These are phyloP conservation scores for Hermaeophaga mercurialis DNA, from an alignment of 2,888 invertebrate species.

Conservation along the genomic window DNA sequence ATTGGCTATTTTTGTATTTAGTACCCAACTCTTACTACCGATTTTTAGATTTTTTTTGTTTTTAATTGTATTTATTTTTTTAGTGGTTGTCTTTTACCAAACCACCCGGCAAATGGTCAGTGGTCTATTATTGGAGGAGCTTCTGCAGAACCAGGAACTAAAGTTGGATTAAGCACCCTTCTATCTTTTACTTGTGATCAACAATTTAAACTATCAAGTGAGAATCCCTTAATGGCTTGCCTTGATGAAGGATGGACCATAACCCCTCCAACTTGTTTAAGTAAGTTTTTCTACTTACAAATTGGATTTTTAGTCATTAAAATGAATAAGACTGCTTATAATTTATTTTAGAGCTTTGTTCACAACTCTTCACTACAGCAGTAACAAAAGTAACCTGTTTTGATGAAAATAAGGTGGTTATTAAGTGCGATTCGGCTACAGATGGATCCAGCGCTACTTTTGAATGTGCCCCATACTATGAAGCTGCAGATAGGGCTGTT, in stretches of 20 bases:
- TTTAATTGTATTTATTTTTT: background rate
- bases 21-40: too few species aligned
- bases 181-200: constrained; percentile 38
- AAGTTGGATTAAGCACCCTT: constrained; percentile 31
- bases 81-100: constrained; percentile 41
- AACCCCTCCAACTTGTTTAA: constrained; percentile 34
- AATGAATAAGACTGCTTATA: background rate
- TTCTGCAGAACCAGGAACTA: constrained; percentile 30
- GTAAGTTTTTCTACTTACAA: constrained; percentile 30
- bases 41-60: background rate
- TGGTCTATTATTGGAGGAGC: constrained; percentile 33
- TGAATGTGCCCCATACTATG: constrained; percentile 44
- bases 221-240: constrained; percentile 22
- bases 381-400: constrained; percentile 37
- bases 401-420: constrained; percentile 25
- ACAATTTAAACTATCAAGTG: constrained; percentile 32
- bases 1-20: too few species aligned
- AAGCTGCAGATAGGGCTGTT: constrained; percentile 30
- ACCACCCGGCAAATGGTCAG: constrained; percentile 40
- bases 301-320: background rate
- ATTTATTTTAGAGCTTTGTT: constrained; percentile 39
- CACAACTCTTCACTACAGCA: constrained; percentile 25
- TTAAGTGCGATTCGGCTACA: constrained; percentile 43
- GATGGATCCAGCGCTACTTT: constrained; percentile 41
- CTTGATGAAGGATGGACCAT: constrained; percentile 30